These are phyloP conservation scores for Agrochola circellaris DNA, from an alignment of 2,888 invertebrate species.

Conservation along the genomic window DNA sequence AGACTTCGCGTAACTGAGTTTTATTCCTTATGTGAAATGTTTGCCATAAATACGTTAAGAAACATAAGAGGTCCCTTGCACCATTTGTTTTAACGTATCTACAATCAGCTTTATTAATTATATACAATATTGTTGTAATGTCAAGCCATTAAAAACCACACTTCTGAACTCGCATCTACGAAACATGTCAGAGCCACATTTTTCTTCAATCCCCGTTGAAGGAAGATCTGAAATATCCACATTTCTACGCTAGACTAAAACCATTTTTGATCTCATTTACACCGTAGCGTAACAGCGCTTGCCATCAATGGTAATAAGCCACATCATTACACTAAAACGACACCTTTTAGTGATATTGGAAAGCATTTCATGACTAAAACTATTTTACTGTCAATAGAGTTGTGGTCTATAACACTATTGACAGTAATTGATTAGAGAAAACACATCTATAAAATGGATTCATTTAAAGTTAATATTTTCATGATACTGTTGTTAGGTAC, in stretches of 20 bases:
- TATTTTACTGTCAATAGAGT: neutral
- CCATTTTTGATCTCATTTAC: slow-evolving; percentile 27
- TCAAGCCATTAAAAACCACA: neutral
- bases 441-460: too few relatives aligned
- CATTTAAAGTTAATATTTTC: neutral
- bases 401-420: too few relatives aligned
- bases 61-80: neutral
- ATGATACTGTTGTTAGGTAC: too few relatives aligned
- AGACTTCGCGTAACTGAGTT: too few relatives aligned
- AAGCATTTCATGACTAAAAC: neutral
- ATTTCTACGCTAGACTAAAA: slow-evolving; percentile 12
- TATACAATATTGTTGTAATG: neutral
- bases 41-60: too few relatives aligned
- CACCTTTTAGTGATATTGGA: slow-evolving; percentile 21
- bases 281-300: slow-evolving; percentile 20
- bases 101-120: neutral
- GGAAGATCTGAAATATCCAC: slow-evolving; percentile 18
- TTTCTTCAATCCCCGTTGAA: slow-evolving; percentile 17
- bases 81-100: too few relatives aligned
- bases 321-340: neutral
- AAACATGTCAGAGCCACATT: neutral
- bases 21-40: too few relatives aligned
- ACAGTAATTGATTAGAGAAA: neutral
- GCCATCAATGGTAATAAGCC: neutral
- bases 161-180: neutral